Evolutionary conservation across 2,797 vertebrate species (phyloP).

Genomic region (Enteromius trimaculatus): DNA sequence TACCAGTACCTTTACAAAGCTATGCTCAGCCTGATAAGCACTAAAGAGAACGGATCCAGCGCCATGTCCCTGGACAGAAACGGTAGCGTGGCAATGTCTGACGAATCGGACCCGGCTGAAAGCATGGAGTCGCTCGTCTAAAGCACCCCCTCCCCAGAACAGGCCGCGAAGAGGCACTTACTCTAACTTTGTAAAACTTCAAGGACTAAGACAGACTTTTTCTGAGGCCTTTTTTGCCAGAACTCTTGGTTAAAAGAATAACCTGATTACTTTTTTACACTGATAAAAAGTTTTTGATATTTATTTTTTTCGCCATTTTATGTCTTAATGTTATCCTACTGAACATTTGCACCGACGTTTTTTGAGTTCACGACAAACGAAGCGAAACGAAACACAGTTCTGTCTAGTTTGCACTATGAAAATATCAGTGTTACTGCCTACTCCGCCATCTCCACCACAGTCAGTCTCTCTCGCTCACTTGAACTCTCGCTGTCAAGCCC

Average conservation of each 20-base stretch:
- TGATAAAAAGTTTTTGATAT: slow-evolving; percentile 99
- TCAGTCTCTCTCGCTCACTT: slow-evolving; percentile 73
- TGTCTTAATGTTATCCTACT: slow-evolving; percentile 99
- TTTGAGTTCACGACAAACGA: slow-evolving; percentile 86
- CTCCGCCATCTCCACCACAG: slow-evolving; percentile 75
- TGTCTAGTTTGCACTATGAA: slow-evolving; percentile 97
- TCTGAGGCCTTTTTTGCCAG: slow-evolving; percentile 99
- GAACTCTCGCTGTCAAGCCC: slow-evolving; percentile 61
- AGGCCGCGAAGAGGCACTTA: slow-evolving; percentile 79
- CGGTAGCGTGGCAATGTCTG: slow-evolving; percentile 83
- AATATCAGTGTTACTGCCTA: slow-evolving; percentile 99
- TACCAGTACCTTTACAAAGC: slow-evolving; percentile 95
- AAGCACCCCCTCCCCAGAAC: slow-evolving; percentile 58
- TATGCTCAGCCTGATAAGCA: slow-evolving; percentile 92
- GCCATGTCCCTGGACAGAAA: slow-evolving; percentile 86
- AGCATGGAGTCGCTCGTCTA: slow-evolving; percentile 94
- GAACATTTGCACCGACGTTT: slow-evolving; percentile 92
- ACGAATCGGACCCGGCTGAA: slow-evolving; percentile 88
- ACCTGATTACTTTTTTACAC: slow-evolving; percentile 99
- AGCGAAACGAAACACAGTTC: slow-evolving; percentile 85
- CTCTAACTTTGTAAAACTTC: slow-evolving; percentile 86
- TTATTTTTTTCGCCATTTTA: slow-evolving; percentile 98
- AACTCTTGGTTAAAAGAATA: slow-evolving; percentile 96
- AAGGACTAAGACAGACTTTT: slow-evolving; percentile 92
- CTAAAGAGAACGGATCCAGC: slow-evolving; percentile 84